Conservation (phyloP, 2,888 invertebrate species). For the Toxonevra muliebris region DNA sequence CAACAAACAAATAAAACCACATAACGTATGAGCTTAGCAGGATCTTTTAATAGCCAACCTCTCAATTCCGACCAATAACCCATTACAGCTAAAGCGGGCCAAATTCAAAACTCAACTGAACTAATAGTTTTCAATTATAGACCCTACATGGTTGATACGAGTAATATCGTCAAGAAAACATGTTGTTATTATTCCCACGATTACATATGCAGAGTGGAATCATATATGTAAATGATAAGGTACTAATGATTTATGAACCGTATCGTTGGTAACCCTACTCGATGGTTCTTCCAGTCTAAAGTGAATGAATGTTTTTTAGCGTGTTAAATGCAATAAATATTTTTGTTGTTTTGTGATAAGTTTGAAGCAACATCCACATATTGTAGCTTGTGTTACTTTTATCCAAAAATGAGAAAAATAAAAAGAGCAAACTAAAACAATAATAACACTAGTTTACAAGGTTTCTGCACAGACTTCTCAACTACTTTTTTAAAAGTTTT, state of each 20-base stretch:
- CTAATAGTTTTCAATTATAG: conserved; percentile 1
- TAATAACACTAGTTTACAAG: no score
- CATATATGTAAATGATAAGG: conserved; percentile 25
- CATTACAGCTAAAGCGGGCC: conserved; percentile 41
- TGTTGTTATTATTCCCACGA: conserved; percentile 40
- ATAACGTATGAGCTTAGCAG: conserved; percentile 69
- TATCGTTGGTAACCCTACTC: conserved; percentile 5
- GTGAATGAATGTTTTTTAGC: neutral
- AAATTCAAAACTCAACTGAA: conserved; percentile 28
- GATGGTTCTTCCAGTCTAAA: neutral
- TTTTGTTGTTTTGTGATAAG: no score
- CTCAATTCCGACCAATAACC: conserved; percentile 58
- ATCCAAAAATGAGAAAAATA: no score
- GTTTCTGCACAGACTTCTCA: no score
- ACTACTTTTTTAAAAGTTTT: no score
- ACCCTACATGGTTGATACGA: neutral
- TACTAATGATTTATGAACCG: conserved; percentile 30
- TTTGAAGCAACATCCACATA: no score
- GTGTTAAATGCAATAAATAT: neutral
- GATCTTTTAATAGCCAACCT: conserved; percentile 64
- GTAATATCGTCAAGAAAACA: conserved; percentile 11
- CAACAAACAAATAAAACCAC: conserved; percentile 69
- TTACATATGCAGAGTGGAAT: neutral
- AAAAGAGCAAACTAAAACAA: no score
- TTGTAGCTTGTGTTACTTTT: no score